phyloP scores from a whole-genome alignment of 2,888 invertebrate species.

The Autographa gamma region DNA sequence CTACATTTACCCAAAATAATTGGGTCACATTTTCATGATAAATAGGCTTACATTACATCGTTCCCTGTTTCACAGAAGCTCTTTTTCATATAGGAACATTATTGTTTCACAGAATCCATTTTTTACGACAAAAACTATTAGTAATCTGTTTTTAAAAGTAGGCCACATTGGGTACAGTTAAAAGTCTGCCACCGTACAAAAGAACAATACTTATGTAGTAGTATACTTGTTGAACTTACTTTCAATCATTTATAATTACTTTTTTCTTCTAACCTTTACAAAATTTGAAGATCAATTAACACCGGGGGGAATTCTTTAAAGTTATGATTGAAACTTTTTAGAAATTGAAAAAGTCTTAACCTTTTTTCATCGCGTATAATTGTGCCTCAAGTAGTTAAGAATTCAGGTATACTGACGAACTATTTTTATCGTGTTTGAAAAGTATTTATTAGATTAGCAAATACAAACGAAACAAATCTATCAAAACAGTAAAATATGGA shows the following conservation, averaged over 20 bases:
- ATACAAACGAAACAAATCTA: neutral
- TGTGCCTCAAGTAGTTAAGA: constrained; percentile 23
- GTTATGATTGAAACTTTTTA: constrained; percentile 14
- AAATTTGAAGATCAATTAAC: constrained; percentile 17
- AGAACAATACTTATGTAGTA: too few relatives aligned
- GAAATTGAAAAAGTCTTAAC: constrained; percentile 11
- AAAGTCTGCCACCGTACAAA: too few relatives aligned
- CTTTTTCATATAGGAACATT: too few relatives aligned
- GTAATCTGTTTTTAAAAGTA: too few relatives aligned
- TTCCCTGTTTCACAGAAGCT: too few relatives aligned
- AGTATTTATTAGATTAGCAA: neutral
- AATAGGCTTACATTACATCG: too few relatives aligned
- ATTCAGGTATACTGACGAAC: neutral
- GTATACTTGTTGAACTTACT: too few relatives aligned
- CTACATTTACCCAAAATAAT: neutral
- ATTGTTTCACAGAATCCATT: too few relatives aligned
- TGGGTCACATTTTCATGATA: neutral
- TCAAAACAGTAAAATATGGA: too few relatives aligned
- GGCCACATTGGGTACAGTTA: too few relatives aligned
- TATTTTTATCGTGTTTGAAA: neutral
- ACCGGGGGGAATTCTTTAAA: constrained; percentile 11
- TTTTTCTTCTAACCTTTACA: neutral
- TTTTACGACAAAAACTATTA: too few relatives aligned
- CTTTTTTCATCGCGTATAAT: constrained; percentile 25
- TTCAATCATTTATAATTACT: too few relatives aligned